Evolutionary conservation across 2,888 invertebrate genomes (phyloP).

Genomic region (Lutraria lutraria): DNA sequence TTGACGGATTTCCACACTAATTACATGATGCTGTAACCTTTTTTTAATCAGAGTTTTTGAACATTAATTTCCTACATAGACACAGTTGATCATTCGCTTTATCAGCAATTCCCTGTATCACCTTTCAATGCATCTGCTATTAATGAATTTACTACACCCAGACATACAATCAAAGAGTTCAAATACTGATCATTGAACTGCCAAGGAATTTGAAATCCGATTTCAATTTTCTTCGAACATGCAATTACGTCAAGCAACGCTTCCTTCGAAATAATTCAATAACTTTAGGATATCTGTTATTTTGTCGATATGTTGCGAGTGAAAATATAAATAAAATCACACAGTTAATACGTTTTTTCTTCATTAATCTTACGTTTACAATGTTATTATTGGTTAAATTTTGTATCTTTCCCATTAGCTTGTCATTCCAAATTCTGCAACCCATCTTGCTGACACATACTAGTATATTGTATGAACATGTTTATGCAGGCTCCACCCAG

Average conservation of each 20-base stretch:
- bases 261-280: not conserved
- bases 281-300: not conserved
- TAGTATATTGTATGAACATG: too few species aligned
- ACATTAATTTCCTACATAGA: not conserved
- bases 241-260: not conserved
- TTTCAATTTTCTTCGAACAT: not conserved
- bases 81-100: not conserved
- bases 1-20: too few species aligned
- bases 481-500: too few species aligned
- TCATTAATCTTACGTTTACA: too few species aligned
- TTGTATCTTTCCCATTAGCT: too few species aligned
- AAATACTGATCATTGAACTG: not conserved
- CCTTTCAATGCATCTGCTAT: not conserved
- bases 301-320: not conserved
- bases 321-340: not conserved
- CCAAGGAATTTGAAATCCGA: not conserved
- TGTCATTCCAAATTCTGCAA: too few species aligned
- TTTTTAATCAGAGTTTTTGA: not conserved
- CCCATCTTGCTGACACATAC: too few species aligned
- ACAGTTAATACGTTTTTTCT: too few species aligned
- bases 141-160: slow-evolving; percentile 13
- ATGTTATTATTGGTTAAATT: too few species aligned
- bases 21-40: not conserved
- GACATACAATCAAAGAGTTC: not conserved
- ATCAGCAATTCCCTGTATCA: not conserved